These are phyloP conservation scores for Antitype chi DNA, from an alignment of 2,888 invertebrate species.

Conservation along the genomic window DNA sequence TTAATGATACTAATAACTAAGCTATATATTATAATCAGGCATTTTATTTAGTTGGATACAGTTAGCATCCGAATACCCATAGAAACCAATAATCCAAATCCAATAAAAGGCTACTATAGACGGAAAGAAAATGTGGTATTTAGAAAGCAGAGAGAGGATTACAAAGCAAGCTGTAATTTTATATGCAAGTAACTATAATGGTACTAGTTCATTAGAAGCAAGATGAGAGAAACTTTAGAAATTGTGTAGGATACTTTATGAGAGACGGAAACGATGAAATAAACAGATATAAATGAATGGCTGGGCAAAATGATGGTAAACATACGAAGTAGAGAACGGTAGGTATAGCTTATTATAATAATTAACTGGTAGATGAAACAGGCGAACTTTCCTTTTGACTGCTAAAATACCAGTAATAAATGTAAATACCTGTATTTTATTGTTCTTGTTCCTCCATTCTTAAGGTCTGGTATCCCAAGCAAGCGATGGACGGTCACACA, in stretches of 20 bases:
- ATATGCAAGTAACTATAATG: slow-evolving; percentile 4
- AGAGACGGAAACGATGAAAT: slow-evolving; percentile 36
- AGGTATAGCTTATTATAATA: slow-evolving; percentile 27
- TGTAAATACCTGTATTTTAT: neutral
- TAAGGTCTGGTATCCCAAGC: neutral
- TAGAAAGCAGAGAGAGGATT: neutral
- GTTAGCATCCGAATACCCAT: too few species aligned
- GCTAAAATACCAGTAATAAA: neutral
- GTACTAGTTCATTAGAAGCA: slow-evolving; percentile 47
- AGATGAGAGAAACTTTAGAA: slow-evolving; percentile 50
- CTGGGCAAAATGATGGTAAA: slow-evolving; percentile 12
- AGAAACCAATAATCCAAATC: neutral
- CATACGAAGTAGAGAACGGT: slow-evolving; percentile 10
- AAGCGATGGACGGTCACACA: neutral
- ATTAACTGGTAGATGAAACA: neutral
- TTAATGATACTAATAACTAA: too few species aligned
- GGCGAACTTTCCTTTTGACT: neutral
- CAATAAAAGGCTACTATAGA: neutral
- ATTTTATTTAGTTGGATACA: too few species aligned
- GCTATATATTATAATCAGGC: too few species aligned
- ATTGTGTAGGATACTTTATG: slow-evolving; percentile 48
- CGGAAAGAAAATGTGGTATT: neutral
- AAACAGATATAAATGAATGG: slow-evolving; percentile 49
- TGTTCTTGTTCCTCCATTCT: neutral
- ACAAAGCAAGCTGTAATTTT: slow-evolving; percentile 8